Evolutionary conservation across 2,113 vertebrate genomes (phyloP).

Genomic region (Hippolais icterina): DNA sequence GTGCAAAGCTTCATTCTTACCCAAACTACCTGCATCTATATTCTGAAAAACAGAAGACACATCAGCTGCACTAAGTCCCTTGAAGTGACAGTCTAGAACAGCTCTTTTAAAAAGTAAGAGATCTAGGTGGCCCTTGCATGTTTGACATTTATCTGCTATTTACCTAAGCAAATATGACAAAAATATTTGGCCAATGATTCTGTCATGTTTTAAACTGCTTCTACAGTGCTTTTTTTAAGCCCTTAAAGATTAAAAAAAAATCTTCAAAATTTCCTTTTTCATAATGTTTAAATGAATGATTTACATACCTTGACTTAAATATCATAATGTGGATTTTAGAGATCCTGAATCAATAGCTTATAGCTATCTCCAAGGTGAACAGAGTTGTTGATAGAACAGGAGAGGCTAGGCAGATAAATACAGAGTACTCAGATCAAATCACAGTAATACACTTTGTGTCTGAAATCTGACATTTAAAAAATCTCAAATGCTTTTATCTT

Average conservation of each 20-base stretch:
- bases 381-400: background rate
- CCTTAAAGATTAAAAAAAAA: background rate
- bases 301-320: background rate
- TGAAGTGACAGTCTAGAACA: background rate
- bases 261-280: background rate
- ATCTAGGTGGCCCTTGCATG: background rate
- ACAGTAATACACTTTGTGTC: background rate
- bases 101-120: background rate
- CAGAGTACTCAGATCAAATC: constrained; percentile 27
- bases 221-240: background rate
- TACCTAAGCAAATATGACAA: background rate
- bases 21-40: background rate
- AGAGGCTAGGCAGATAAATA: constrained; percentile 21
- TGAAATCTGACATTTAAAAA: constrained; percentile 49
- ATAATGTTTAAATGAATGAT: background rate
- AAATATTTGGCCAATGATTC: background rate
- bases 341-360: background rate
- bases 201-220: background rate
- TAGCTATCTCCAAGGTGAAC: background rate
- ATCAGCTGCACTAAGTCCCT: background rate
- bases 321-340: background rate
- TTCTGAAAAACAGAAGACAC: background rate
- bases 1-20: background rate
- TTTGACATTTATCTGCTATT: background rate
- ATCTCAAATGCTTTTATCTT: constrained; percentile 18